phyloP scores from a whole-genome alignment of 2,797 vertebrate genomes.

The Enteromius anoplus region DNA sequence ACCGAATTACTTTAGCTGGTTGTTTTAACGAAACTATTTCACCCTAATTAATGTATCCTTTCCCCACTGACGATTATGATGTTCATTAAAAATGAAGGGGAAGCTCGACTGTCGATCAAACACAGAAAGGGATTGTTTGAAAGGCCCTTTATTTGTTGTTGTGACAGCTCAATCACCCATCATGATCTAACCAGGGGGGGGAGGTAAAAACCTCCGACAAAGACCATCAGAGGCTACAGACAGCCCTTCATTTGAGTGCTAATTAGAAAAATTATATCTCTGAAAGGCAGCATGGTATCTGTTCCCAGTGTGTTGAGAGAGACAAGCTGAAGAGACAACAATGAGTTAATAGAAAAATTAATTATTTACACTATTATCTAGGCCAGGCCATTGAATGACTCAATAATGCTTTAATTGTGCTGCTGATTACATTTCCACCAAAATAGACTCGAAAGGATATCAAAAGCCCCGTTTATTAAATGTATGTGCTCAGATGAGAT shows the following conservation, averaged over 20 bases:
- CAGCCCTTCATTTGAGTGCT: constrained; percentile 48
- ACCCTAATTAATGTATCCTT: constrained; percentile 23
- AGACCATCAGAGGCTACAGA: constrained; percentile 23
- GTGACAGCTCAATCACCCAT: constrained; percentile 50
- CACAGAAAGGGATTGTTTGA: constrained; percentile 46
- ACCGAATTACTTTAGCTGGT: constrained; percentile 3
- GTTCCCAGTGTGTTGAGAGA: constrained; percentile 42
- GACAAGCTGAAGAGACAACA: constrained; percentile 38
- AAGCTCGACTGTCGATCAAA: constrained; percentile 48
- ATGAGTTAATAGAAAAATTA: constrained; percentile 50
- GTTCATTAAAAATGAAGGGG: constrained; percentile 55
- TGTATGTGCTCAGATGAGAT: neutral
- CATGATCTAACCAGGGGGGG: constrained; percentile 19
- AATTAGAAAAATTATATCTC: constrained; percentile 55
- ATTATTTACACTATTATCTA: constrained; percentile 54
- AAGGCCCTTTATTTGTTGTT: constrained; percentile 43
- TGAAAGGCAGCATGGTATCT: constrained; percentile 52
- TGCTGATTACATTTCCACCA: constrained; percentile 39
- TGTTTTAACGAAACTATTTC: neutral
- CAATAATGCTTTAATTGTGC: constrained; percentile 45
- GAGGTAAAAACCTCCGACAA: constrained; percentile 30
- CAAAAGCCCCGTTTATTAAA: constrained; percentile 14
- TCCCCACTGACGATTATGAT: constrained; percentile 19
- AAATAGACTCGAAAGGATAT: constrained; percentile 19
- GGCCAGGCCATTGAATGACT: constrained; percentile 34